Evolutionary conservation across 2,888 invertebrate genomes (phyloP).

Genomic region (Drosophila neonasuta): DNA sequence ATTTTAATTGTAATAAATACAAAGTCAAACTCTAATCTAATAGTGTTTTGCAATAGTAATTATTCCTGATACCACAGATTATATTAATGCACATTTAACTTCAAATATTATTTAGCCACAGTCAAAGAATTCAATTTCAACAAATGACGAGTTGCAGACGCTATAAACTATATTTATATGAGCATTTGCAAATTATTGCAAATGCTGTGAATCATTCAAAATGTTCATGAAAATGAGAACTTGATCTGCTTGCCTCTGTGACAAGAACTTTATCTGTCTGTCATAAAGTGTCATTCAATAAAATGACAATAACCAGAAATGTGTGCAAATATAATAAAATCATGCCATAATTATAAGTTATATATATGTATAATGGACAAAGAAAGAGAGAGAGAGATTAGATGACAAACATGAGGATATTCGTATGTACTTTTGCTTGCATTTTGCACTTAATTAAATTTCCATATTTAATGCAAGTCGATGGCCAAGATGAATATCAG

Average conservation of each 20-base stretch:
- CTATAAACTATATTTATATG: constrained; percentile 1
- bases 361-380: constrained; percentile 2
- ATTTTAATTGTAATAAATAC: too few species aligned
- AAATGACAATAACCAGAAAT: constrained; percentile 3
- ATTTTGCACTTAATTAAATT: constrained; percentile 10
- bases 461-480: constrained; percentile 9
- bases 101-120: constrained; percentile 27
- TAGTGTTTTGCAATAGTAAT: too few species aligned
- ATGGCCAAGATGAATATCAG: constrained; percentile 7
- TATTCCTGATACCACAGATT: too few species aligned
- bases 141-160: constrained; percentile 22
- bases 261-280: constrained; percentile 15
- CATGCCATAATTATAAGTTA: neutral
- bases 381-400: neutral
- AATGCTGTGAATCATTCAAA: constrained; percentile 9
- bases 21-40: too few species aligned
- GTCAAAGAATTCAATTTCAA: neutral
- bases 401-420: neutral
- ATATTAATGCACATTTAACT: constrained; percentile 36
- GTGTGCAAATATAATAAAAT: constrained; percentile 5
- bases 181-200: constrained; percentile 11
- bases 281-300: constrained; percentile 15
- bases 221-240: constrained; percentile 57
- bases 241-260: constrained; percentile 24
- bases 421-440: neutral